Base-by-base conservation (phyloP, 1,140 invertebrate genomes). In the Potamilus streckersoni region DNA sequence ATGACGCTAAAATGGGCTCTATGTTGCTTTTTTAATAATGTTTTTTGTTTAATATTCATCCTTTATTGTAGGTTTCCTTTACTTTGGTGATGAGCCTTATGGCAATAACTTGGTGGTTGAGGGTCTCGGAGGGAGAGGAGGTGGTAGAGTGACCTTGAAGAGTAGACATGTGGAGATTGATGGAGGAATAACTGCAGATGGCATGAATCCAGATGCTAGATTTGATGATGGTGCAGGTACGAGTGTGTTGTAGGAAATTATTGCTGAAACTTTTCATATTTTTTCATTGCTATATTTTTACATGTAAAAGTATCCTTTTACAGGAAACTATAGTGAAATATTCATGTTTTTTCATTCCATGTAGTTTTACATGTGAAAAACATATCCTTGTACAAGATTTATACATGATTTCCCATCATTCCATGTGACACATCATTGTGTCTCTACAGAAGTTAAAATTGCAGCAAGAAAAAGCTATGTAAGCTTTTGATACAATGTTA, bases 81-180 rank as follows among this genome's bases (percentile, higher is more conserved):
- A 81, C 69, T 84, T 85, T 80, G 85, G 83, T 57, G 80, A 83
- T 61, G 71, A 81, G 56, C n/a, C 19, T 2, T 72, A 82, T 69
- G 71, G 82, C 14, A 86, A 86, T 69, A 27, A 66, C 14, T 15
- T 84, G n/a, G 76, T 84, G 13, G 61, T 74, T 68, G 77, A 83
- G 38, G 76, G 79, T 31, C 65, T 84, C 59, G 85, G 85, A 38
- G 85, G 85, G 20, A 69, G 58, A 65, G 83, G 85, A 59, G 85
- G 85, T 60, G 82, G 83, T 2, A 71, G 74, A 63, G 57, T 86
- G 15, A 70, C 64, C 12, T 57, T 86, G 12, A 76, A 73, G 31
- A 80, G 80, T 59, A 64, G 81, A 73, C 81, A 85, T 73, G 76
- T 86, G 31, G 82, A 85, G 58, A 79, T 86, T 71, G 85, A 86